These are phyloP conservation scores for Anomalospiza imberbis DNA, from an alignment of 2,797 vertebrate species.

Conservation along the genomic window DNA sequence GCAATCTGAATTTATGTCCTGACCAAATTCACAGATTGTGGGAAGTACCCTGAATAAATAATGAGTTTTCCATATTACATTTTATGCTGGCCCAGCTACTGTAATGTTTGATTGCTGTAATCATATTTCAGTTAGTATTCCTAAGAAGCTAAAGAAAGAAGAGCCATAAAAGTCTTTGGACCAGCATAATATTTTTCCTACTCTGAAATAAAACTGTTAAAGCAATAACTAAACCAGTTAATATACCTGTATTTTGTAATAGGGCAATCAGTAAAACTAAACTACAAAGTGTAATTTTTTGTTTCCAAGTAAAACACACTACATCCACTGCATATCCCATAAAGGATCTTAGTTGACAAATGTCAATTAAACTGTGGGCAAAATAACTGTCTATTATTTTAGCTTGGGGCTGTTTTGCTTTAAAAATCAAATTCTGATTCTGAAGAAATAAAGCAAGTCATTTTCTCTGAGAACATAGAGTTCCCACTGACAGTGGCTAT, in stretches of 20 bases:
- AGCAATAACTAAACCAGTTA: neutral
- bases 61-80: neutral
- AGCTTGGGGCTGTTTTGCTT: slow-evolving; percentile 26
- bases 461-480: slow-evolving; percentile 55
- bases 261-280: neutral
- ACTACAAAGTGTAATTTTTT: neutral
- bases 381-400: slow-evolving; percentile 64
- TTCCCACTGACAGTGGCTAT: slow-evolving; percentile 52
- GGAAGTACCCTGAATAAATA: slow-evolving; percentile 26
- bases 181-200: neutral
- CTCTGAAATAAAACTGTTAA: neutral
- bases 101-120: neutral
- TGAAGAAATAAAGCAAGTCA: slow-evolving; percentile 45
- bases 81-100: neutral
- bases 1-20: slow-evolving; percentile 1
- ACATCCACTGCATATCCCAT: neutral
- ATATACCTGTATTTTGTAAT: neutral
- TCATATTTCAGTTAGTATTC: neutral
- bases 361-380: slow-evolving; percentile 42
- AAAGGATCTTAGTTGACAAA: slow-evolving; percentile 28
- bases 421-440: slow-evolving; percentile 61
- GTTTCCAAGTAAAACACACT: neutral
- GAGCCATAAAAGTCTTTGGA: neutral
- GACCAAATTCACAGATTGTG: neutral
- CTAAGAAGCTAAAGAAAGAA: neutral